Conservation (phyloP, 2,113 vertebrate species). For the Mastomys natalensis region DNA sequence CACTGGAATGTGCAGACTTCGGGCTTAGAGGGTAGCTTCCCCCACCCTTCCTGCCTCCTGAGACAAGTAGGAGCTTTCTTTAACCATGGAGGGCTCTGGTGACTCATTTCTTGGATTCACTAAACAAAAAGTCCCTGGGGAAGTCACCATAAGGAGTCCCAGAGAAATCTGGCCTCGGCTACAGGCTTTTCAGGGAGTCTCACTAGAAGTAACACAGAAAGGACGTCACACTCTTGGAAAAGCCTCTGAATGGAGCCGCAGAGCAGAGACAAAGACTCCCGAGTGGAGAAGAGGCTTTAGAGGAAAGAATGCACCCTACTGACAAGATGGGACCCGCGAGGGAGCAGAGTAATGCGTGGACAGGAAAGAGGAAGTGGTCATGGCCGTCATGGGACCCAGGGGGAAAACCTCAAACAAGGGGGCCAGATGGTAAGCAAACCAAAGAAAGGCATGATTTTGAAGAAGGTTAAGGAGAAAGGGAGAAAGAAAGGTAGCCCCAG, state of each 20-base stretch:
- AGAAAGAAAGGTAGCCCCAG: neutral
- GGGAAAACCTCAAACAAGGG: neutral
- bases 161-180: conserved; percentile 27
- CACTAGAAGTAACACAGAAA: neutral
- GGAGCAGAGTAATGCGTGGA: neutral
- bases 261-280: neutral
- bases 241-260: neutral
- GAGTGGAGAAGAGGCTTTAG: neutral
- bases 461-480: neutral
- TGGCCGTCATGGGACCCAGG: neutral
- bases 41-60: neutral
- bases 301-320: neutral
- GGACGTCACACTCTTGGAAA: conserved; percentile 14
- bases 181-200: neutral
- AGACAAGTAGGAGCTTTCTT: conserved; percentile 42
- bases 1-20: neutral
- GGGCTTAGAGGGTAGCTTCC: neutral
- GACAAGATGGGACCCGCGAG: neutral
- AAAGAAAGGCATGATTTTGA: neutral
- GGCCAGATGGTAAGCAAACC: neutral
- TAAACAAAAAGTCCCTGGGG: conserved; percentile 53
- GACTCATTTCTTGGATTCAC: conserved; percentile 33
- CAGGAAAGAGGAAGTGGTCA: too few relatives aligned
- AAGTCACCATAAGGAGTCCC: conserved; percentile 33
- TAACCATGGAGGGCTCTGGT: neutral